Conservation (phyloP, 2,113 vertebrate genomes). For the Piaya cayana region DNA sequence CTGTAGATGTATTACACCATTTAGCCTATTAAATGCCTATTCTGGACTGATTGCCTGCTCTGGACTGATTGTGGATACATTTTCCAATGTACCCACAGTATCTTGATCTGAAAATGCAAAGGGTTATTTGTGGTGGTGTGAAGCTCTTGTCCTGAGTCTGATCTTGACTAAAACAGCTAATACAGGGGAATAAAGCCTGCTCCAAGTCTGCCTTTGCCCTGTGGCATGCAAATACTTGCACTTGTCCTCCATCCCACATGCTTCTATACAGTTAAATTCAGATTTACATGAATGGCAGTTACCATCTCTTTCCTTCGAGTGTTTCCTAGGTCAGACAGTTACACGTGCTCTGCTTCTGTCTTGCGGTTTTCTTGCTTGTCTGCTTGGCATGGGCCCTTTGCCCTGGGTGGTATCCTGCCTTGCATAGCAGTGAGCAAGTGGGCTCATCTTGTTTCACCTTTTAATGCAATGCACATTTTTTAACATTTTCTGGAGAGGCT, state of each 20-base stretch:
- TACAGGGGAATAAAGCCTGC: rapidly evolving
- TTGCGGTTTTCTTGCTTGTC: background rate
- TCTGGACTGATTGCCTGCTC: slow-evolving; percentile 50
- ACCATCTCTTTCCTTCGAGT: background rate
- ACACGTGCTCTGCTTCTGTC: background rate
- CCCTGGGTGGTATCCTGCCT: background rate
- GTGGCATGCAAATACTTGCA: background rate
- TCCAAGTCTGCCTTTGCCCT: background rate
- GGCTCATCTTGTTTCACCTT: background rate
- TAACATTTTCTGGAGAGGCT: slow-evolving; percentile 5
- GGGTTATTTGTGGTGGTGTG: background rate
- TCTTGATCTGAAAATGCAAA: background rate
- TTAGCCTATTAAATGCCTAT: slow-evolving; percentile 72
- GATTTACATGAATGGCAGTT: background rate
- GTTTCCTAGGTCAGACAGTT: background rate
- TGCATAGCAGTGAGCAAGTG: rapidly evolving
- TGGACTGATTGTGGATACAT: background rate
- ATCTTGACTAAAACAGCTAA: background rate
- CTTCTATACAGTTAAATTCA: background rate
- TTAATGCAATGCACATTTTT: slow-evolving; percentile 19
- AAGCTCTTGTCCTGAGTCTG: background rate
- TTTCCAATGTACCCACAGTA: background rate
- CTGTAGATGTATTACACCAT: slow-evolving; percentile 65
- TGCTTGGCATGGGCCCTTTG: rapidly evolving
- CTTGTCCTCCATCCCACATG: background rate